Evolutionary conservation across 1,140 invertebrate genomes (phyloP).

Genomic region (Diorhabda carinulata): DNA sequence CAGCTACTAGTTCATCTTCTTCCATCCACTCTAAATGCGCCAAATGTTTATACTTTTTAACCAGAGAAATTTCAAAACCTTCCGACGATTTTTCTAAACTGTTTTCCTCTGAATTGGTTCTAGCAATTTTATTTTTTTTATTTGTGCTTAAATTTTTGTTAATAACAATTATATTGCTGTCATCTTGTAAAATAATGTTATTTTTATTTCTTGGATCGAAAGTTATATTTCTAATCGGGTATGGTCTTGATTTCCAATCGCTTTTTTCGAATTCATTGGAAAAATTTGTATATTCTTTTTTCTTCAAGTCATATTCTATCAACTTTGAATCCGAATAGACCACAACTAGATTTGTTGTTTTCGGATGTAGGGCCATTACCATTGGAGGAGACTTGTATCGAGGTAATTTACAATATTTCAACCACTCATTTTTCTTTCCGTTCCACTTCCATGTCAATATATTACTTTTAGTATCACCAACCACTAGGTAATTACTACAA

Average conservation of each 20-base stretch:
- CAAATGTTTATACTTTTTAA: slow-evolving; percentile 54
- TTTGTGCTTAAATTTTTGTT: slow-evolving; percentile 46
- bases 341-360: slow-evolving; percentile 55
- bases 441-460: slow-evolving; percentile 57
- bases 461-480: slow-evolving; percentile 55
- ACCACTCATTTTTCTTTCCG: slow-evolving; percentile 47
- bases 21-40: slow-evolving; percentile 57
- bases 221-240: slow-evolving; percentile 54
- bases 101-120: not conserved
- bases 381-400: slow-evolving; percentile 62
- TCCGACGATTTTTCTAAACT: not conserved
- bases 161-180: slow-evolving; percentile 59
- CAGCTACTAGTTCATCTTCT: slow-evolving; percentile 60
- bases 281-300: slow-evolving; percentile 56
- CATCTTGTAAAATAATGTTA: slow-evolving; percentile 62
- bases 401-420: slow-evolving; percentile 57
- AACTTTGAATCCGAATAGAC: slow-evolving; percentile 72
- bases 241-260: slow-evolving; percentile 50
- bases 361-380: slow-evolving; percentile 60
- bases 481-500: slow-evolving; percentile 59
- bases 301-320: slow-evolving; percentile 63
- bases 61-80: not conserved
- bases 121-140: not conserved
- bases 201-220: slow-evolving; percentile 57
- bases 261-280: slow-evolving; percentile 50